Evolutionary conservation across 2,888 invertebrate genomes (phyloP), one percentile per base, ranked within the genome.

Genomic region (Fabriciana adippe): DNA sequence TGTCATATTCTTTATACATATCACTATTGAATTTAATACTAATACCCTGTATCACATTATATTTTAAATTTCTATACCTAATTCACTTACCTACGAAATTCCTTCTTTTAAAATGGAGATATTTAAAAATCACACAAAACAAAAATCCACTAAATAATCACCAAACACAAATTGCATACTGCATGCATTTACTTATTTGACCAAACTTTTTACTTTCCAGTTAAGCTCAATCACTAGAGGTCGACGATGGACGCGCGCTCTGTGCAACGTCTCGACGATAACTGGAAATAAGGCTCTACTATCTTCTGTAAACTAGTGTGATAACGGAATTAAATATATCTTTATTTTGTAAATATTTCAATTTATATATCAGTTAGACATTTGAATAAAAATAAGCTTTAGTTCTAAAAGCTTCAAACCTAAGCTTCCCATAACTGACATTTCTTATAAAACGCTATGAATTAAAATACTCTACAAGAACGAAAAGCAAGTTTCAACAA

Each of bases 281-380:
- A 74, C 73, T 74, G 72, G 56, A 69, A 66, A 63, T 66, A 50
- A 41, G 79, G 77, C 77, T 75, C 74, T 78, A 86, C 88, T 90
- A 90, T 90, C 90, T 90, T 87, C 82, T 76, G 80, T 81, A 79
- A 85, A 85, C 83, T 83, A 80, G 83, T 89, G 82, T 90, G 91
- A 91, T 90, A 91, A 91, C 86, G 79, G 82, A 83, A 83, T 66
- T 18, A 21, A 55, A 64, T 55, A 4, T 54, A 31, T 4, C 14
- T 45, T 57, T 57, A 4, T 21, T 45, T 21, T 1, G 35, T 11
- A 41, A 41, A 11, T 41, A 8, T 41, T 41, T 41, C 11, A 11
- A 26, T 26, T 26, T 26, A 26, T 4, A 26, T 26, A 26, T 26
- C 4, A 26, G 4, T 26, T 18, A 18, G 26, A 26, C 26, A 26